Percentiles rank a stretch among this genome's conserved stretches.
Conservation (phyloP, 2,888 invertebrate species). For the Exocentrus adspersus region DNA sequence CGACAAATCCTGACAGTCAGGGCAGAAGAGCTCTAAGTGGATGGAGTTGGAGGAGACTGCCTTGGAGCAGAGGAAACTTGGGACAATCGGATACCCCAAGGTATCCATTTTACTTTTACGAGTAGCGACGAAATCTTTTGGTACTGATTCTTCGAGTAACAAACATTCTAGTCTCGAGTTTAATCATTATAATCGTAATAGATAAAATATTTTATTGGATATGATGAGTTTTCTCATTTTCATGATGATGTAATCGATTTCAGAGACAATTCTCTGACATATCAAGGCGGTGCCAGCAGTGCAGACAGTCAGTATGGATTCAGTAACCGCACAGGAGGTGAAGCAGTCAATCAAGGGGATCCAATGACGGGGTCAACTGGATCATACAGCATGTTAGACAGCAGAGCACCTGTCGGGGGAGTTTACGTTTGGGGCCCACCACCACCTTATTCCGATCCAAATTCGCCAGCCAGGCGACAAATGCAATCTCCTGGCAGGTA, state of each 20-base stretch:
- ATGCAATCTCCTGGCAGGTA: constrained; percentile 61
- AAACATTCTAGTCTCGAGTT: no score
- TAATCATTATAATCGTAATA: no score
- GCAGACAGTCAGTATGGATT: constrained; percentile 88
- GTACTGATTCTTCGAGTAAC: no score
- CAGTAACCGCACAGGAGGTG: constrained; percentile 66
- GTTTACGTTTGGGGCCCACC: constrained; percentile 86
- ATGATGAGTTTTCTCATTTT: no score
- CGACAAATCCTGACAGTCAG: constrained; percentile 49
- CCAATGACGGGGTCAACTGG: constrained; percentile 61
- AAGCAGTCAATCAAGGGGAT: constrained; percentile 52
- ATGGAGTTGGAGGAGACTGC: constrained; percentile 78
- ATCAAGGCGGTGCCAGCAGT: constrained; percentile 74
- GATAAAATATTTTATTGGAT: no score
- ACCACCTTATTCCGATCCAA: constrained; percentile 87
- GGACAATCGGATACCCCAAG: constrained; percentile 58
- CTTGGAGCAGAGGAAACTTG: constrained; percentile 72
- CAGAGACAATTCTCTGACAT: constrained; percentile 66
- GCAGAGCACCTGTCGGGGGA: constrained; percentile 68
- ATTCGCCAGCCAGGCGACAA: constrained; percentile 72
- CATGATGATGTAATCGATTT: no score
- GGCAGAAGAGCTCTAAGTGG: constrained; percentile 62
- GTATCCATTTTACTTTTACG: constrained; percentile 38
- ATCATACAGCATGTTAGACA: constrained; percentile 69
- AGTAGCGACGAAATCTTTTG: no score